Evolutionary conservation across 2,113 vertebrate species (phyloP), one percentile per base, ranked within the genome.

Genomic region (Diglossa brunneiventris): DNA sequence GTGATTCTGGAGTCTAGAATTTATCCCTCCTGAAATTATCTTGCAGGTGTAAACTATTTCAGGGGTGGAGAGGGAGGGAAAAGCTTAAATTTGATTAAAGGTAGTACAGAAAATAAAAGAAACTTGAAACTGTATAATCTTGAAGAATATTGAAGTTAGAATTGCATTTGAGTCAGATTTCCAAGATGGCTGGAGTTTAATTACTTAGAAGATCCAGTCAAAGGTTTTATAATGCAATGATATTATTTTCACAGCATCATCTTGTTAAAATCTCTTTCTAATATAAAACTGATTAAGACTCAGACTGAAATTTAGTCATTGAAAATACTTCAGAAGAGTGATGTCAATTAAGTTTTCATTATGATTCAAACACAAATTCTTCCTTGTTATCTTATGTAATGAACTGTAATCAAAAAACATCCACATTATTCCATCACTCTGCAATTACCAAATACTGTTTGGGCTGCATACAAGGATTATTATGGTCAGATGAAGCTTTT

Each of bases 401-500:
- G 56, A 91, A 87, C 74, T 82, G 61, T 92, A 93, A 93, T 96
- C 14, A 96, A 89, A 94, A 95, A 70, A 89, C 70, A 93, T 46
- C 61, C 83, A 69, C 37, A 47, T 89, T 72, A 41, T 82, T 92
- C 69, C 88, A 46, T 90, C 76, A 49, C 84, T 89, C 41, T 62
- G 46, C 58, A 92, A 90, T 96, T 96, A 87, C n/a, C 33, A 89
- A 94, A 81, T 68, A 76, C 64, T 90, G n/a, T 93, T 94, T 93
- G 80, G 85, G 56, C 52, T 90, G 61, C 75, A 92, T 90, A 94
- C 64, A 95, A 72, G 83, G 47, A 77, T 80, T 90, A 63, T 93
- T 93, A 49, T 72, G 73, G 79, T 90, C 56, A 81, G 49, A 89
- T 75, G 59, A 96, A 81, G 76, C 61, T 94, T 94, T 94, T 87